phyloP scores from a whole-genome alignment of 2,888 invertebrate species.

The Thysanoteuthis rhombus region DNA sequence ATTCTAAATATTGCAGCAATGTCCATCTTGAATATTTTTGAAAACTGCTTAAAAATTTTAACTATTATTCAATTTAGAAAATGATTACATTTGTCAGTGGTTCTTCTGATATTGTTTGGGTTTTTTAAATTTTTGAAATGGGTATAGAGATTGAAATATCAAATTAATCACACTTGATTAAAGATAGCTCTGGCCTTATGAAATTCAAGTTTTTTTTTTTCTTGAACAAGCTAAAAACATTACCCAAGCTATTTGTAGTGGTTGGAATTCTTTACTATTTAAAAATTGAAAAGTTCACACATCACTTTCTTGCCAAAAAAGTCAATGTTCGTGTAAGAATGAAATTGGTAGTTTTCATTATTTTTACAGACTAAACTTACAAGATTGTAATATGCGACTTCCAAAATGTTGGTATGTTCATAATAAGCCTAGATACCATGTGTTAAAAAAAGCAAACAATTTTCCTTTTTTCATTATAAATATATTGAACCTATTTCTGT shows the following conservation, averaged over 20 bases:
- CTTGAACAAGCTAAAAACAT: not conserved
- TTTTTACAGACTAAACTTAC: no score
- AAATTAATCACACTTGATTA: not conserved
- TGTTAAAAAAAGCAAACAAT: no score
- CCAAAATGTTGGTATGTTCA: no score
- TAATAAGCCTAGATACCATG: no score
- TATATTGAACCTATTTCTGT: no score
- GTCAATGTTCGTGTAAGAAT: no score
- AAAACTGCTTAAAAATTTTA: not conserved
- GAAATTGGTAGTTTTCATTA: no score
- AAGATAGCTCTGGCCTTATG: not conserved
- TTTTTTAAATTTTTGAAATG: not conserved
- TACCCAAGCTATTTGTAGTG: not conserved
- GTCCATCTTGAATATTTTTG: not conserved
- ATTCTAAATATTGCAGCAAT: not conserved
- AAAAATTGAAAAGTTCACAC: no score
- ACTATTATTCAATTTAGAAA: not conserved
- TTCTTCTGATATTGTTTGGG: not conserved
- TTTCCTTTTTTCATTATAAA: no score
- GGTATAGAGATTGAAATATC: not conserved
- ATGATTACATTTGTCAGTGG: not conserved
- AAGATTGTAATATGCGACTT: no score
- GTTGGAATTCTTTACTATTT: no score
- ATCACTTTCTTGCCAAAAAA: no score
- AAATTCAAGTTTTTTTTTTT: not conserved